These are phyloP conservation scores for Acropternis orthonyx DNA, from an alignment of 2,797 vertebrate genomes.

Conservation along the genomic window DNA sequence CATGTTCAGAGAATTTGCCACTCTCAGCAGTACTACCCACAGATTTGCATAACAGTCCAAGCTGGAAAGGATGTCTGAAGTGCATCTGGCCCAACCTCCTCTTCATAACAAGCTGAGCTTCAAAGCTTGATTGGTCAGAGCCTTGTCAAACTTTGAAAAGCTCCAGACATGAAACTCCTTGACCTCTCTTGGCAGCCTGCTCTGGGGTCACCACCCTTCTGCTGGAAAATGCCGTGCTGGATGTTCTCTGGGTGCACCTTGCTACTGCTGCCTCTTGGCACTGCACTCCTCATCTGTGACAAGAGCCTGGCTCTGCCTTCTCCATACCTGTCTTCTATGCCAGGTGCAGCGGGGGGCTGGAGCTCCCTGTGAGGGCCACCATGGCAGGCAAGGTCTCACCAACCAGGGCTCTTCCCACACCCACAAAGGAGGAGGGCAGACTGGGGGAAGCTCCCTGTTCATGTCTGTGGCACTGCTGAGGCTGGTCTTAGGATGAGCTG, in stretches of 20 bases:
- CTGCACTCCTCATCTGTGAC: neutral
- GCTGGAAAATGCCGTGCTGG: neutral
- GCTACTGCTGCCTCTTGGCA: neutral
- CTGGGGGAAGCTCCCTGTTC: neutral
- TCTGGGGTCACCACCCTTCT: neutral
- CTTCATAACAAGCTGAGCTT: neutral
- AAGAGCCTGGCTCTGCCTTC: neutral
- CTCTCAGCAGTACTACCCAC: neutral
- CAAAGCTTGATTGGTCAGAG: neutral
- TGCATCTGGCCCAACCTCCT: neutral
- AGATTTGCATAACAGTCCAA: neutral
- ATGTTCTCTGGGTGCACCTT: neutral
- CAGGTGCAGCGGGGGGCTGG: rapidly evolving
- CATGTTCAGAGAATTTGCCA: neutral
- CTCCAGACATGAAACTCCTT: neutral
- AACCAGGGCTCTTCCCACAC: neutral
- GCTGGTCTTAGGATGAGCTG: neutral
- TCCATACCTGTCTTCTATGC: rapidly evolving
- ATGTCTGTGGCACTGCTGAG: rapidly evolving
- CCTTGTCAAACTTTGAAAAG: neutral
- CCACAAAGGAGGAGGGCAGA: neutral
- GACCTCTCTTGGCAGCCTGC: neutral
- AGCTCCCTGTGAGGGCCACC: rapidly evolving
- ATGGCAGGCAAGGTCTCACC: neutral
- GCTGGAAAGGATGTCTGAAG: neutral